Evolutionary conservation across 2,888 invertebrate species (phyloP).

Genomic region (Orchesella flavescens): DNA sequence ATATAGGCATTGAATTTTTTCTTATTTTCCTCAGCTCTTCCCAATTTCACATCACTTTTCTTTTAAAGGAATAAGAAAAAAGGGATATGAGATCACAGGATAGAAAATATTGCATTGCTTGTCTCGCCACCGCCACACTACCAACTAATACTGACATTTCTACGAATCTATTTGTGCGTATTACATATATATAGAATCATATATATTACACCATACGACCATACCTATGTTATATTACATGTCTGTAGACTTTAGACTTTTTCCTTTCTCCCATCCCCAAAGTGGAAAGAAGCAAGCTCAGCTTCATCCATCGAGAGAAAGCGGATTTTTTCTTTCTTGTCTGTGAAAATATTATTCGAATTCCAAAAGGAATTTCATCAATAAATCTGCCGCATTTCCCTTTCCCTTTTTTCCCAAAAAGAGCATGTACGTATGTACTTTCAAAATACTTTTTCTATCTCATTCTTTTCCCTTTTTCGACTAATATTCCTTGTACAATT

Average conservation of each 20-base stretch:
- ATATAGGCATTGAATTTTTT: constrained; percentile 25
- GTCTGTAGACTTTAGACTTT: not conserved
- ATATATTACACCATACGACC: no score
- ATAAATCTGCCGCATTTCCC: constrained; percentile 72
- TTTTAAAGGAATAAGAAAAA: constrained; percentile 33
- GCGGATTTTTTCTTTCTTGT: constrained; percentile 57
- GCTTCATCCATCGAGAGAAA: constrained; percentile 49
- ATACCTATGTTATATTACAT: no score
- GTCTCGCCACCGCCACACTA: no score
- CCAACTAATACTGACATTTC: no score
- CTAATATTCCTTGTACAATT: constrained; percentile 26
- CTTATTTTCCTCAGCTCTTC: constrained; percentile 7
- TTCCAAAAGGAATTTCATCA: constrained; percentile 73
- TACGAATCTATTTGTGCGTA: no score
- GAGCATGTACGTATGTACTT: constrained; percentile 25
- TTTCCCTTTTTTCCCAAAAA: constrained; percentile 63
- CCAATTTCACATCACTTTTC: constrained; percentile 36
- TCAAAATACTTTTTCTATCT: constrained; percentile 58
- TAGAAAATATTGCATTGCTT: constrained; percentile 28
- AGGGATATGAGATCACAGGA: constrained; percentile 38
- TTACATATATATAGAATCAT: no score
- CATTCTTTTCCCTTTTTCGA: constrained; percentile 24
- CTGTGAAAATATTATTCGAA: constrained; percentile 72
- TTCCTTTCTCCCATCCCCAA: not conserved
- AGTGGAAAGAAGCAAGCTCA: constrained; percentile 53